Evolutionary conservation across 2,888 invertebrate species (phyloP), one percentile per base, ranked within the genome.

Genomic region (Hipparchia semele): DNA sequence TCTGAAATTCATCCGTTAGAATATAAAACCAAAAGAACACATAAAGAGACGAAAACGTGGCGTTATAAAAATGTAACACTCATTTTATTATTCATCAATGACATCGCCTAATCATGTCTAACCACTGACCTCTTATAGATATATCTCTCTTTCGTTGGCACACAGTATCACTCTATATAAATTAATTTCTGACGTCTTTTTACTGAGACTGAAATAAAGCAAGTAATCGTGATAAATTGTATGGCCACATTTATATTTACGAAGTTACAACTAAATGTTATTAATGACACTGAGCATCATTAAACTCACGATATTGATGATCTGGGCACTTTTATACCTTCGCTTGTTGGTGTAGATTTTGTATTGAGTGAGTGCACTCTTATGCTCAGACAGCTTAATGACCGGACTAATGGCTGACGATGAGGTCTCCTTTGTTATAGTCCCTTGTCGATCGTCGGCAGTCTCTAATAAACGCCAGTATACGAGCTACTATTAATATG

Each of bases 331-430:
- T 76, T 75, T 76, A 73, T 75, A 76, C 74, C 72, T 33, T 49
- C 51, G 76, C 71, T 66, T 60, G 72, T 12, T 68, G 58, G 61
- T 68, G 51, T 68, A 71, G 72, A 62, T 73, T 73, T 74, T 72
- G 72, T 72, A 71, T 72, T 72, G 73, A 78, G 62, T 80, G 80
- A 82, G 83, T 81, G 81, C 81, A 79, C 80, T 80, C 79, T 82
- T 83, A 81, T 80, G 80, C 82, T 80, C 82, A 84, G 83, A 81
- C 84, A 83, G 81, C 83, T 82, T 86, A 86, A 88, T 84, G 85
- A 84, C 80, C 79, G 77, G 76, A 80, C 82, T 85, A 87, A 86
- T 85, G 83, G 84, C 75, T 80, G 79, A 77, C 79, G 80, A 79
- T 80, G 80, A 81, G 79, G 81, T 80, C 81, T 83, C 82, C 82